Evolutionary conservation across 2,797 vertebrate genomes (phyloP).

Genomic region (Fundulus diaphanus): DNA sequence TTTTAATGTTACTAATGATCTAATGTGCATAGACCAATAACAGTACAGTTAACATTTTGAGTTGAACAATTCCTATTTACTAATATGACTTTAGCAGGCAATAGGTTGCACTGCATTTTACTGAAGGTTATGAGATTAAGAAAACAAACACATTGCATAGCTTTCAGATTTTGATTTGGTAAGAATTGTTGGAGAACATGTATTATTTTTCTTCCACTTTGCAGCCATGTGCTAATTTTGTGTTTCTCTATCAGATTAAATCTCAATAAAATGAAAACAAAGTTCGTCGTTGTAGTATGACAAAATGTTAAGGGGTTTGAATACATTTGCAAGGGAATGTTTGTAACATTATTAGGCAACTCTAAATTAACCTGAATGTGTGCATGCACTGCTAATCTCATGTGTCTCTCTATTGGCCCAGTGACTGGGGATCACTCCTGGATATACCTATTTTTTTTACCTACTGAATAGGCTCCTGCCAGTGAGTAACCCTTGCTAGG

Average conservation of each 20-base stretch:
- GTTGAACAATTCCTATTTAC: background rate
- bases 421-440: background rate
- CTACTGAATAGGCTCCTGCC: background rate
- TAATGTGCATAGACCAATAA: too few relatives aligned
- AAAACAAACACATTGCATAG: background rate
- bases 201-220: background rate
- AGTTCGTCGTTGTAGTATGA: background rate
- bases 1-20: too few relatives aligned
- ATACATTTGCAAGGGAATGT: background rate
- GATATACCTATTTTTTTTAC: background rate
- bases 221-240: background rate
- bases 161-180: slow-evolving; percentile 2
- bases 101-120: background rate
- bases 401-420: background rate
- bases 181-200: background rate
- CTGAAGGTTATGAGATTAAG: background rate
- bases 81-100: background rate
- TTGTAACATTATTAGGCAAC: background rate
- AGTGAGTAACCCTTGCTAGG: background rate
- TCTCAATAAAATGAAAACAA: background rate
- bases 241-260: background rate
- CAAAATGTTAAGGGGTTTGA: background rate
- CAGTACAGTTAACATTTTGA: too few relatives aligned
- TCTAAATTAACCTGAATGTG: background rate
- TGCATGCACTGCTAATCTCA: too few relatives aligned